phyloP scores from a whole-genome alignment of 2,113 vertebrate species.

The Meles meles region DNA sequence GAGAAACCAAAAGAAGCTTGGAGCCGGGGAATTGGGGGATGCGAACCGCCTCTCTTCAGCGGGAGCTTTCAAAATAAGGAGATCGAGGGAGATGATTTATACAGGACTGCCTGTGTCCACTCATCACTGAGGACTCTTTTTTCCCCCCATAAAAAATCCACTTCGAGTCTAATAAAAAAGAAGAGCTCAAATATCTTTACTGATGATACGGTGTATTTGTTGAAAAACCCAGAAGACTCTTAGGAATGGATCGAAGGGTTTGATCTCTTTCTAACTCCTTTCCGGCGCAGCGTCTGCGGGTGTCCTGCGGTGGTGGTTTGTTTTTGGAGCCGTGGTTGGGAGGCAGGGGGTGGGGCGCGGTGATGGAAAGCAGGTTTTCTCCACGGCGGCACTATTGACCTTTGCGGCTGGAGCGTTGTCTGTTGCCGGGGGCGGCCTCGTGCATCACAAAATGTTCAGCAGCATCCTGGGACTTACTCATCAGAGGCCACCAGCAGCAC shows the following conservation, averaged over 20 bases:
- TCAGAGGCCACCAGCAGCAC: neutral
- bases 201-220: neutral
- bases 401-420: neutral
- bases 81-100: neutral
- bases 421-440: neutral
- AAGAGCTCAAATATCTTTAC: slow-evolving; percentile 1
- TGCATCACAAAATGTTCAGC: neutral
- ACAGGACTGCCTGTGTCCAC: neutral
- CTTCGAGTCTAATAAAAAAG: neutral
- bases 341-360: neutral
- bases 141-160: neutral
- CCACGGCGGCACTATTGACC: neutral
- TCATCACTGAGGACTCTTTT: neutral
- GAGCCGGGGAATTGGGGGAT: neutral
- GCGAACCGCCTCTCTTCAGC: neutral
- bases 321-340: neutral
- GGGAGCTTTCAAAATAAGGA: neutral
- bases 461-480: neutral
- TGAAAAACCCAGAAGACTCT: neutral
- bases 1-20: neutral
- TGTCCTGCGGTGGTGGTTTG: neutral
- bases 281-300: accelerated
- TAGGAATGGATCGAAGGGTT: neutral
- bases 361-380: neutral
- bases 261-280: neutral